Evolutionary conservation across 2,113 vertebrate genomes (phyloP), one percentile per base, ranked within the genome.

Genomic region (Miniopterus natalensis): DNA sequence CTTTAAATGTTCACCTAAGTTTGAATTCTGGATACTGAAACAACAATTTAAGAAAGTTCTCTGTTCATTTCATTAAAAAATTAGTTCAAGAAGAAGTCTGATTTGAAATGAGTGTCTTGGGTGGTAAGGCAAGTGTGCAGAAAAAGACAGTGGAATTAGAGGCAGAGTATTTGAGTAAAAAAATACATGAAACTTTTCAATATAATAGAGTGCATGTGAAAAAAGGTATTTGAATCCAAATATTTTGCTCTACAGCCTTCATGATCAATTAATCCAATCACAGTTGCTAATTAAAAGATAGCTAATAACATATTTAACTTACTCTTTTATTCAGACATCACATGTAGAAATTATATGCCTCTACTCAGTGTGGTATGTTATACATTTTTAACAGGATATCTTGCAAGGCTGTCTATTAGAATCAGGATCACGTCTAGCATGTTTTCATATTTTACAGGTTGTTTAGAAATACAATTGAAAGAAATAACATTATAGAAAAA

Each of bases 251-350:
- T 70, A 59, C 11, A 12, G 85, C 0, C 57, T 29, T 74, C 1
- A 77, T 59, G 5, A 93, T 74, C 75, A 95, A 88, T 36, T 75
- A 90, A 25, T 73, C 94, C 31, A 93, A 77, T 42, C 36, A 31
- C 23, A 29, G 13, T 90, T 93, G 59, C 12, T 47, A 95, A 29
- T 36, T 49, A 27, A 96, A 79, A 2, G 7, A 95, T 15, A 78
- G 21, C 0, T 83, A 21, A 66, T 65, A 47, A 40, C 84, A 95
- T 31, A 59, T 7, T 70, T 8, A 78, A 25, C 8, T 66, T 63
- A 29, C 0, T 78, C 21, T 66, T 66, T 97, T 93, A 45, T 78
- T 29, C 23, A 79, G 36, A 88, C 14, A 9, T 17, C 65, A 10
- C n/a, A 66, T 55, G 13, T 84, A 68, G 75, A 73, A 86, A 90